Evolutionary conservation across 2,888 invertebrate species (phyloP).

Genomic region (Augiades crinisus): DNA sequence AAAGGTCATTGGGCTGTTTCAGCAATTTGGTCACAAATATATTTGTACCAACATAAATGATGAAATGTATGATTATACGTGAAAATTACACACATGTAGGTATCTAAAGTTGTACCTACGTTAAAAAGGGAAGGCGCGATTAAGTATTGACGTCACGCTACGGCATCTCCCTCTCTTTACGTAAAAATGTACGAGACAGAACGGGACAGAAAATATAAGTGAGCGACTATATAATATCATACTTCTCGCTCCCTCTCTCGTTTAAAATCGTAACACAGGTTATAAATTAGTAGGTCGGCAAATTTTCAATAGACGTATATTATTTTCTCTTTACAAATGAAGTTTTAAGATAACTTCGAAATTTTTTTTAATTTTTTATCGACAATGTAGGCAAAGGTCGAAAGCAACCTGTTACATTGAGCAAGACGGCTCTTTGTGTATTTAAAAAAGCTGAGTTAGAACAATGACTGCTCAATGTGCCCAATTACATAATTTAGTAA

Average conservation of each 20-base stretch:
- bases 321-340: neutral
- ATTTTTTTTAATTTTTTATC: too few relatives aligned
- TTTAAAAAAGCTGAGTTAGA: too few relatives aligned
- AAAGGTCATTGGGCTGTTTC: constrained; percentile 5
- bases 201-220: constrained; percentile 7
- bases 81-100: constrained; percentile 1
- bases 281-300: constrained; percentile 5
- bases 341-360: neutral
- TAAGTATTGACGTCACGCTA: constrained; percentile 10
- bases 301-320: constrained; percentile 3
- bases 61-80: neutral
- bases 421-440: too few relatives aligned
- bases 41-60: neutral
- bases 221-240: neutral
- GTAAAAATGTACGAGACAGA: neutral
- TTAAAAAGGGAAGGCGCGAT: constrained; percentile 11
- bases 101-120: constrained; percentile 9
- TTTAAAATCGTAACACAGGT: constrained; percentile 12
- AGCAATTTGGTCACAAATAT: neutral
- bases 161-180: constrained; percentile 4
- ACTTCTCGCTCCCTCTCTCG: constrained; percentile 6
- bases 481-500: too few relatives aligned
- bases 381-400: too few relatives aligned
- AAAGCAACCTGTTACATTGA: too few relatives aligned
- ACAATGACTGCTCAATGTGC: too few relatives aligned